phyloP scores from a whole-genome alignment of 2,888 invertebrate genomes.

The Scaptomyza cyrtandrae region DNA sequence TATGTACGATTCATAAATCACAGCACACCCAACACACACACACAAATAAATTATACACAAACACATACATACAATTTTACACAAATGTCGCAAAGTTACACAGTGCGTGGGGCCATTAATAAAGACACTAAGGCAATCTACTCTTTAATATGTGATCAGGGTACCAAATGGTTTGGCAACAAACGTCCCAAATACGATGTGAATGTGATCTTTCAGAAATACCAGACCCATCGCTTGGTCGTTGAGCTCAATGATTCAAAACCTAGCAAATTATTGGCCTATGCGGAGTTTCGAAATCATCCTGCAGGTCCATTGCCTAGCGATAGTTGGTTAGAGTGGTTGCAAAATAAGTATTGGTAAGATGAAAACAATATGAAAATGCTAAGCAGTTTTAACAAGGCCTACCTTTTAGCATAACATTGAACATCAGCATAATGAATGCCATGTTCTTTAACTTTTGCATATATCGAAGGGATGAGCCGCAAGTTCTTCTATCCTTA shows the following conservation, averaged over 20 bases:
- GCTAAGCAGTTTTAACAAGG: neutral
- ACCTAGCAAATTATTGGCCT: slow-evolving; percentile 46
- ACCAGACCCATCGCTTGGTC: slow-evolving; percentile 70
- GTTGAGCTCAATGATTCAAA: slow-evolving; percentile 18
- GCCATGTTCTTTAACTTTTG: slow-evolving; percentile 70
- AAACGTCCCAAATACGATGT: slow-evolving; percentile 44
- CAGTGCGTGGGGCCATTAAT: slow-evolving; percentile 47
- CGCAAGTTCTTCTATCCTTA: slow-evolving; percentile 46
- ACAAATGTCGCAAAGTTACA: slow-evolving; percentile 29
- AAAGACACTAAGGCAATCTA: slow-evolving; percentile 33
- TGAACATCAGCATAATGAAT: slow-evolving; percentile 60
- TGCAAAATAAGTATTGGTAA: slow-evolving; percentile 75
- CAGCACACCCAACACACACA: slow-evolving; percentile 5
- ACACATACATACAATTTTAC: slow-evolving; percentile 2
- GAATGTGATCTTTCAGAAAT: slow-evolving; percentile 53
- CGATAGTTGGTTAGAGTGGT: slow-evolving; percentile 75
- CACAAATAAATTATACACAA: neutral
- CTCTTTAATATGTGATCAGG: slow-evolving; percentile 21
- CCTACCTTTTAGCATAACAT: slow-evolving; percentile 34
- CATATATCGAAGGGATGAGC: slow-evolving; percentile 49
- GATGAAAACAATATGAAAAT: neutral
- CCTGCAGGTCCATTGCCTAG: slow-evolving; percentile 65
- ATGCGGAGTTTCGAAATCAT: slow-evolving; percentile 75
- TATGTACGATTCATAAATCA: slow-evolving; percentile 20
- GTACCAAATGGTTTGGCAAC: slow-evolving; percentile 55